These are phyloP conservation scores for Phoeniculus purpureus DNA, from an alignment of 2,797 vertebrate genomes.

Conservation along the genomic window DNA sequence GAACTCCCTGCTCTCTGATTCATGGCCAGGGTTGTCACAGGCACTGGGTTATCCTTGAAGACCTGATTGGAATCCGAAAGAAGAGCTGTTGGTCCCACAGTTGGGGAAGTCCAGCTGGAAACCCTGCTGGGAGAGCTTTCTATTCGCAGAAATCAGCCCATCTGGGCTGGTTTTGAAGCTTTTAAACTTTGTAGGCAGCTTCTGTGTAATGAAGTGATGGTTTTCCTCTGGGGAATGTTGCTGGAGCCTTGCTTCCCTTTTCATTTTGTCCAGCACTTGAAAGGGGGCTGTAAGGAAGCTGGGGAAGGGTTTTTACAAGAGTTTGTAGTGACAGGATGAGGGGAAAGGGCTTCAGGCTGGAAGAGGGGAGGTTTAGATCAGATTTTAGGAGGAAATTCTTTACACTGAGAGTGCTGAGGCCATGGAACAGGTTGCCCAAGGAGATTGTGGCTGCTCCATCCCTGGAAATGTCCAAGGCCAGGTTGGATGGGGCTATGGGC, in stretches of 20 bases:
- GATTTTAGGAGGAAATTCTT: too few relatives aligned
- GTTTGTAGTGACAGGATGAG: too few relatives aligned
- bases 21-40: rapidly evolving
- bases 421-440: too few relatives aligned
- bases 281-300: too few relatives aligned
- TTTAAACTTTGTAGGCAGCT: rapidly evolving
- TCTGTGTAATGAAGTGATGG: not conserved
- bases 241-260: not conserved
- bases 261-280: not conserved
- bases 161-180: not conserved
- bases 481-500: too few relatives aligned
- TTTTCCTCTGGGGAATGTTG: not conserved
- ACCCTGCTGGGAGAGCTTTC: not conserved
- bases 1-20: not conserved
- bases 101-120: not conserved
- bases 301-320: too few relatives aligned
- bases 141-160: too few relatives aligned
- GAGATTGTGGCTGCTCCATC: too few relatives aligned
- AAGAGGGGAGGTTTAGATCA: too few relatives aligned
- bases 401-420: too few relatives aligned
- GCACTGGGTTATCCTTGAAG: rapidly evolving
- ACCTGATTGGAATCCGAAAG: not conserved
- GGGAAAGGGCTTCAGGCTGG: too few relatives aligned
- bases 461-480: too few relatives aligned
- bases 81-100: not conserved